Base-by-base conservation (phyloP, 92 coral and sea anemone species). In the Metridium senile region DNA sequence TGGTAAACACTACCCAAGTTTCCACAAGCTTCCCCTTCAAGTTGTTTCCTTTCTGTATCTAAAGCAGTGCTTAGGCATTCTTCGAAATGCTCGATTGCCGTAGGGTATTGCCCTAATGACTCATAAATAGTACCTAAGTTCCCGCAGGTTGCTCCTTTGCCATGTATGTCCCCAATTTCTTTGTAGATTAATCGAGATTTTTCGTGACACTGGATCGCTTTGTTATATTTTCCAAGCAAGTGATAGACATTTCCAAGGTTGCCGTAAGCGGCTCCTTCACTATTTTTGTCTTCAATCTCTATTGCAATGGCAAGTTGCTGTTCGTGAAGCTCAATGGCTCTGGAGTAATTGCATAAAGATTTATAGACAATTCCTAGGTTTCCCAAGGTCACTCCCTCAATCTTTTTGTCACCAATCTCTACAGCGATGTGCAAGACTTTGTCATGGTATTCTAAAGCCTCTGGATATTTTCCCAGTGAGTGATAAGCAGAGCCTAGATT, bases 141-240 rank as follows among this genome's bases (percentile, higher is more conserved):
- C 0, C 33, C 78, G 54, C 35, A 73, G 31, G 52, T 19, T 26
- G 2, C 22, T 34, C 66, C 78, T 34, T 31, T 27, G 17, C 34
- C 78, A 27, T 22, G 6, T 18, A 1, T 56, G 54, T 73, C 68
- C 1, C 52, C 78, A 3, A 73, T 73, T 49, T 73, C 65, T 58
- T 18, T 31, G 43, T 67, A 63, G 23, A 73, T 58, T 1, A 26
- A 9, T 11, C 45, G 62, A 22, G 7, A 20, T 33, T 52, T 51
- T 26, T 70, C 25, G 45, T 46, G 75, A 52, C 26, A 70, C 52
- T 70, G 39, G 45, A 70, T 70, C 0, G 75, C 61, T 56, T 70
- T 52, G 62, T 51, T 32, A 31, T 27, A 31, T 17, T 70, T 70
- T 52, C 67, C 68, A 16, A 73, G 56, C n/a, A 51, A 31, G 32